Evolutionary conservation across 1,140 invertebrate genomes (phyloP), one percentile per base, ranked within the genome.

Genomic region (Megalopta genalis): DNA sequence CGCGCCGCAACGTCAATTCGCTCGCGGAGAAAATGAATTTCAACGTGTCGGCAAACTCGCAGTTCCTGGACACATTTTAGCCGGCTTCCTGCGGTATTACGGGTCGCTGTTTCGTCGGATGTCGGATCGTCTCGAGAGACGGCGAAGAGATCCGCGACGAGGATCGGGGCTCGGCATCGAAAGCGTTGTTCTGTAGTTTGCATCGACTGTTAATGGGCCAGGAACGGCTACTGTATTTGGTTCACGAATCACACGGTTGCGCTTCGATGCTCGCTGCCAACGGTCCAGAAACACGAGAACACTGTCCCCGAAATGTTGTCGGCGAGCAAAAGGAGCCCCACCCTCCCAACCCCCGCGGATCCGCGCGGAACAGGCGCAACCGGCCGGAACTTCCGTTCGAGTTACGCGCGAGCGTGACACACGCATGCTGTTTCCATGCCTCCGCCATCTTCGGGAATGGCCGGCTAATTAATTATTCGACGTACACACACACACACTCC

Each of bases 391-490:
- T 69, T 23, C 54, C 76, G 23, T 32, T 37, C 16, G 14, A 46
- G 10, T 46, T 46, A 12, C 9, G 42, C 12, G 14, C 42, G 42
- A 46, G 2, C 10, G 14, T 3, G 14, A 2, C 10, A 54, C 59
- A 77, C 64, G 83, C 84, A 86, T 79, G 83, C 42, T n/a, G 42
- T 64, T 5, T 71, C 69, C 49, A 32, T 62, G 42, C 77, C n/a
- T 60, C 42, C 46, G 37, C 14, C 57, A 46, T 46, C 42, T 46
- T 46, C 49, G 59, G 14, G 23, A 65, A 64, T 32, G 60, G 76
- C 52, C 72, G 67, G 46, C 42, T 74, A 57, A 52, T 57, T 25
- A 27, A 57, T 79, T 69, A 57, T 79, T 69, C 52, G 46, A 52
- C 49, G 16, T 14, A 42, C 39, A 42, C 39, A 27, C 52, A 80